Base-by-base conservation (phyloP, 2,888 invertebrate genomes). In the Aproaerema taeniolella region DNA sequence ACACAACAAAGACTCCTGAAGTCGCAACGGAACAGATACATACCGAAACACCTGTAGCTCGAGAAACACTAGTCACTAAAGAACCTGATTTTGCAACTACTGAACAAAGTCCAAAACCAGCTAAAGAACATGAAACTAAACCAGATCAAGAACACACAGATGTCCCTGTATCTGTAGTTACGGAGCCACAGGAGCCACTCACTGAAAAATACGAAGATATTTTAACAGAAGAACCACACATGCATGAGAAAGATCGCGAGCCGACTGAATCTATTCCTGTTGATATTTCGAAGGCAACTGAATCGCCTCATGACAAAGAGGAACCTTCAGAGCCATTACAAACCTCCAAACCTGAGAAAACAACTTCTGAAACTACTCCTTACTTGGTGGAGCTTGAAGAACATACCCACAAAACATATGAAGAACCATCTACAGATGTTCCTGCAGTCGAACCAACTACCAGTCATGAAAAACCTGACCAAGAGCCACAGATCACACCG, bases 321-420 rank as follows among this genome's bases (percentile, higher is more conserved):
- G 28, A 24, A 15, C 14, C 35, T 26, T 8, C 25, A 12, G 34
- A 40, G 9, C 11, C 53, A 15, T 50, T 54, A 39, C 36, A 41
- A 31, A 45, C 50, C 16, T 44, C 50, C 24, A 40, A 31, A 25
- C 24, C 48, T 39, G 48, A 52, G 40, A 37, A 46, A 33, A 52
- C 53, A 38, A 45, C 46, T 31, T 53, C 61, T 16, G 58, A 60
- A 43, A 65, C 75, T 9, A 76, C 69, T 2, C 68, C 73, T 37
- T 71, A 69, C 45, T 52, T 70, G 28, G 63, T 77, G 34, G 75
- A 77, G 55, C 55, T 79, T 40, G 64, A 77, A 53, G 72, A 76
- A 52, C 78, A 79, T 41, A 69, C 72, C 4, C 76, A 74, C 46
- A 64, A 64, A 45, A 44, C 50, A 6, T 38, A 50, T 14, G 61